These are phyloP conservation scores for Coregonus sp. DNA, from an alignment of 2,797 vertebrate species.

Conservation along the genomic window DNA sequence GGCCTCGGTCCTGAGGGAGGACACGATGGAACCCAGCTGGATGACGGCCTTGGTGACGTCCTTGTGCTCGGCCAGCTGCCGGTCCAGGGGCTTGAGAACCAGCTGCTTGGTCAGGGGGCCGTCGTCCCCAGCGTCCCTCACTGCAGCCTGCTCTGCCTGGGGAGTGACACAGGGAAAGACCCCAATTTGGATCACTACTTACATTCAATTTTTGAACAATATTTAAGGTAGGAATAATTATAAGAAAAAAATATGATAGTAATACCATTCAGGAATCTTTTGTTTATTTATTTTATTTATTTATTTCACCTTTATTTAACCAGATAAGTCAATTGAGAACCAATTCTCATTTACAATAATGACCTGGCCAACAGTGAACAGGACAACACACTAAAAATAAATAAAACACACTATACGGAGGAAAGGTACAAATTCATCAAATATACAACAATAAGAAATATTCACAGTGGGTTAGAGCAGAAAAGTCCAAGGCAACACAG, in stretches of 20 bases:
- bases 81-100: slow-evolving; percentile 74
- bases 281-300: too few species aligned
- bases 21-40: slow-evolving; percentile 75
- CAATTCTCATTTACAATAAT: too few species aligned
- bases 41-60: slow-evolving; percentile 79
- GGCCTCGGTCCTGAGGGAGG: slow-evolving; percentile 70
- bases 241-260: too few species aligned
- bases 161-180: not conserved
- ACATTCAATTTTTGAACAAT: not conserved
- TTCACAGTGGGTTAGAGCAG: too few species aligned
- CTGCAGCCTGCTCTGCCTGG: slow-evolving; percentile 78
- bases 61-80: slow-evolving; percentile 81
- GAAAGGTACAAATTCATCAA: too few species aligned
- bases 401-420: too few species aligned
- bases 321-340: too few species aligned
- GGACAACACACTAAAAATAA: too few species aligned
- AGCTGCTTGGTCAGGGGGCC: slow-evolving; percentile 65
- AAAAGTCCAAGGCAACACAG: too few species aligned
- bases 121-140: slow-evolving; percentile 73
- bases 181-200: not conserved
- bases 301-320: too few species aligned
- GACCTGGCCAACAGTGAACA: too few species aligned
- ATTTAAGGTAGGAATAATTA: not conserved
- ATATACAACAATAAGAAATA: too few species aligned
- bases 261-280: not conserved